Base-by-base conservation (phyloP, 64 coral and sea anemone species). In the Dendrophyllia cribrosa region DNA sequence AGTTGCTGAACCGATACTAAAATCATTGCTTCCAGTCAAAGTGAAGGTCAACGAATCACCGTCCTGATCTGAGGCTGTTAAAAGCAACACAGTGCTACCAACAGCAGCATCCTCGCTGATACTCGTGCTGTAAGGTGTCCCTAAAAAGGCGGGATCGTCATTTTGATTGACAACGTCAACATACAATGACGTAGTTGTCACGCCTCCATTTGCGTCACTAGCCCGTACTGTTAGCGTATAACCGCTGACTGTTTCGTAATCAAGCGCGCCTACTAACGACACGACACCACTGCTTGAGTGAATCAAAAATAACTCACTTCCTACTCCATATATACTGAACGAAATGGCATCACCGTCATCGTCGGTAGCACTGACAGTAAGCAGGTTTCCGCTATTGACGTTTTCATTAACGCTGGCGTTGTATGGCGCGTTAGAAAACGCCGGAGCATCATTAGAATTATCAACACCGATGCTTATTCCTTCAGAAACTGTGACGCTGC, bases 161-260 rank as follows among this genome's bases (percentile, higher is more conserved):
- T 88, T 88, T 77, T 76, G 87, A 88, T 88, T 76, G 87, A 77
- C 70, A 88, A 88, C 87, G 22, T 88, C 56, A 77, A 88, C 58
- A 88, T 77, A 77, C 56, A 88, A 45, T 76, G 87, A 88, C 71
- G 87, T 88, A 23, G 45, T 26, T n/a, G 72, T 71, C 2, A 74
- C 73, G 51, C 65, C 87, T 4, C 87, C 87, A 88, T 77, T 62
- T 45, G 47, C 12, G 58, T 88, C 87, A 59, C 46, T 72, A 0
- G 71, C 87, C 34, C 55, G n/a, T 34, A 88, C 19, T 13, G 72
- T 88, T 58, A 88, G 53, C 20, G 73, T 76, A 53, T 72, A 88
- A 47, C 65, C 66, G 68, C 65, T 62, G 58, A 60, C 70, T 17
- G 51, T 77, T 88, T 88, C 87, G 25, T n/a, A 88, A 77, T 88